Conservation (phyloP, 1,140 invertebrate genomes). For the Eupristina koningsbergeri region DNA sequence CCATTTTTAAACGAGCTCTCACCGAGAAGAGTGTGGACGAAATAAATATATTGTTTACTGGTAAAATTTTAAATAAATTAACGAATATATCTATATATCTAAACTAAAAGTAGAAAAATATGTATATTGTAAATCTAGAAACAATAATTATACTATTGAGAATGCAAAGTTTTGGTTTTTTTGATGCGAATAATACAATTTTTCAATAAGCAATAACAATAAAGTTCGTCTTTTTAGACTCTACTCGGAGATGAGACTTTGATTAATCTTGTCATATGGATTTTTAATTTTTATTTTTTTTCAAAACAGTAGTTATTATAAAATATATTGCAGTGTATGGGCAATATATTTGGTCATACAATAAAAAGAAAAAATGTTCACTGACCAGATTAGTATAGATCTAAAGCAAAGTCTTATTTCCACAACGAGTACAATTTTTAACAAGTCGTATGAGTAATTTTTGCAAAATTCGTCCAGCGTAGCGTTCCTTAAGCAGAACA, state of each 20-base stretch:
- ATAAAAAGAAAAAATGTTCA: neutral
- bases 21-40: conserved; percentile 49
- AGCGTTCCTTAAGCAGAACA: conserved; percentile 29
- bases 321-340: too few relatives aligned
- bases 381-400: neutral
- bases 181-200: conserved; percentile 12
- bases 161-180: conserved; percentile 34
- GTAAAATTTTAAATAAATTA: conserved; percentile 52
- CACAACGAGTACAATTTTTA: conserved; percentile 46
- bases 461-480: conserved; percentile 46
- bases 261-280: conserved; percentile 45
- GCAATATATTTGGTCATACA: too few relatives aligned
- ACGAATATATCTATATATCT: conserved; percentile 53
- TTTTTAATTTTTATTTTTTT: too few relatives aligned
- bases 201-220: conserved; percentile 18
- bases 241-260: conserved; percentile 49
- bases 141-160: conserved; percentile 30
- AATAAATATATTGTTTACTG: conserved; percentile 52
- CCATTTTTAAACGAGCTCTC: conserved; percentile 49
- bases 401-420: conserved; percentile 47
- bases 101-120: conserved; percentile 50
- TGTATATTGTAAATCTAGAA: conserved; percentile 16
- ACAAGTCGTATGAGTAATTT: conserved; percentile 24
- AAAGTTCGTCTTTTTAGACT: conserved; percentile 39
- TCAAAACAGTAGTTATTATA: too few relatives aligned